Evolutionary conservation across 2,888 invertebrate genomes (phyloP).

Genomic region (Agriopis leucophaearia): DNA sequence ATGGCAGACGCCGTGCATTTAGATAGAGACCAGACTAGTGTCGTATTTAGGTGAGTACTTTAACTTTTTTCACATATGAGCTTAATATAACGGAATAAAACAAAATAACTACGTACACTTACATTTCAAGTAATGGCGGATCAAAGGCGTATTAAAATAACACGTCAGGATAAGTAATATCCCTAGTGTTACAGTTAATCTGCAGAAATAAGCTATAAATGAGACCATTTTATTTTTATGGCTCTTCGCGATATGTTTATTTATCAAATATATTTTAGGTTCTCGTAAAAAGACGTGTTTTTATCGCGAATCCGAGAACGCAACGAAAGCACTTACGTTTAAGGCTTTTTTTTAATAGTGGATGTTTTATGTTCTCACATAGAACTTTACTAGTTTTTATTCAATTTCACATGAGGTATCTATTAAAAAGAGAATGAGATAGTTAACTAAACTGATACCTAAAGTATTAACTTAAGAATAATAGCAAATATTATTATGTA

Average conservation of each 20-base stretch:
- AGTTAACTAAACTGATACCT: too few species aligned
- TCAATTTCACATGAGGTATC: too few species aligned
- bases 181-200: slow-evolving; percentile 15
- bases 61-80: too few species aligned
- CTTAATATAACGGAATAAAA: too few species aligned
- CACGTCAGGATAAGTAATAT: not conserved
- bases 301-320: slow-evolving; percentile 14
- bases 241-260: slow-evolving; percentile 16
- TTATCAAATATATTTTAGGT: slow-evolving; percentile 22
- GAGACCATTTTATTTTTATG: slow-evolving; percentile 19
- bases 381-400: not conserved
- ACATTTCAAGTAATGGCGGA: too few species aligned
- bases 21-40: slow-evolving; percentile 71
- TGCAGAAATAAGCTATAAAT: slow-evolving; percentile 19
- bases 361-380: too few species aligned
- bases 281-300: slow-evolving; percentile 17
- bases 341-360: not conserved
- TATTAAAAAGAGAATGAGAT: too few species aligned
- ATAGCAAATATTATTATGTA: too few species aligned
- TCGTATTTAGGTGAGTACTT: slow-evolving; percentile 81
- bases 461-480: too few species aligned
- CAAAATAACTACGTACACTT: too few species aligned
- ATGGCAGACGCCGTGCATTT: slow-evolving; percentile 71
- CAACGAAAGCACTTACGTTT: slow-evolving; percentile 3
- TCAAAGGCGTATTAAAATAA: too few species aligned